Conservation (phyloP, 2,888 invertebrate genomes). For the Cerastoderma edule region DNA sequence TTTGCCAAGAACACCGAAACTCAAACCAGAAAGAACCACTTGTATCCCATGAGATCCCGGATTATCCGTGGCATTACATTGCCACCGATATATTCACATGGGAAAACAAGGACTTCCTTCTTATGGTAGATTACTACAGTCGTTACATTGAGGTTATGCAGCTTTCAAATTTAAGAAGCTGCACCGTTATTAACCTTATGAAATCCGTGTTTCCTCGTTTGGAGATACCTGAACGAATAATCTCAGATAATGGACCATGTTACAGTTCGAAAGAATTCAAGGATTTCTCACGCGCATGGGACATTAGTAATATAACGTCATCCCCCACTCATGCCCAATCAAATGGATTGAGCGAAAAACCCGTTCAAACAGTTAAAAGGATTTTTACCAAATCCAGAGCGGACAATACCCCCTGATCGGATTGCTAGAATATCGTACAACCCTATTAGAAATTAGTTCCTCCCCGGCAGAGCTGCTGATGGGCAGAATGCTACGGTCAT, state of each 20-base stretch:
- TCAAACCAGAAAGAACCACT: conserved; percentile 48
- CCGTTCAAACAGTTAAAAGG: too few species aligned
- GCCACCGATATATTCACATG: conserved; percentile 54
- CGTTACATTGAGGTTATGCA: conserved; percentile 43
- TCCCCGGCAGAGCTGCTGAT: conserved; percentile 50
- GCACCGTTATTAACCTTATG: too few species aligned
- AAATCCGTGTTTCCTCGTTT: too few species aligned
- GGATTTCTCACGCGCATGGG: too few species aligned
- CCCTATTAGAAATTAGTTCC: too few species aligned
- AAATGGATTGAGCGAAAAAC: too few species aligned
- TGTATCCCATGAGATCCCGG: conserved; percentile 32
- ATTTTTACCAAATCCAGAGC: too few species aligned
- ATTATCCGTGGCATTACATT: conserved; percentile 50
- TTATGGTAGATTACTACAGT: conserved; percentile 52
- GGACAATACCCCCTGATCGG: too few species aligned
- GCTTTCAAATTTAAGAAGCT: too few species aligned
- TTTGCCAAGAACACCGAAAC: conserved; percentile 45
- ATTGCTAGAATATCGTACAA: too few species aligned
- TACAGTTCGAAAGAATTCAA: conserved; percentile 45
- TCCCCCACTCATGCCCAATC: too few species aligned
- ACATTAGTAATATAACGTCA: too few species aligned
- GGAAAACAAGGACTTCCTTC: conserved; percentile 45
- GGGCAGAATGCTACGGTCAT: conserved; percentile 37
- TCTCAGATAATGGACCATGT: conserved; percentile 42
- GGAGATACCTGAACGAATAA: conserved; percentile 42